Evolutionary conservation across 2,888 invertebrate species (phyloP), one percentile per base, ranked within the genome.

Genomic region (Torymus aiolomorphi): DNA sequence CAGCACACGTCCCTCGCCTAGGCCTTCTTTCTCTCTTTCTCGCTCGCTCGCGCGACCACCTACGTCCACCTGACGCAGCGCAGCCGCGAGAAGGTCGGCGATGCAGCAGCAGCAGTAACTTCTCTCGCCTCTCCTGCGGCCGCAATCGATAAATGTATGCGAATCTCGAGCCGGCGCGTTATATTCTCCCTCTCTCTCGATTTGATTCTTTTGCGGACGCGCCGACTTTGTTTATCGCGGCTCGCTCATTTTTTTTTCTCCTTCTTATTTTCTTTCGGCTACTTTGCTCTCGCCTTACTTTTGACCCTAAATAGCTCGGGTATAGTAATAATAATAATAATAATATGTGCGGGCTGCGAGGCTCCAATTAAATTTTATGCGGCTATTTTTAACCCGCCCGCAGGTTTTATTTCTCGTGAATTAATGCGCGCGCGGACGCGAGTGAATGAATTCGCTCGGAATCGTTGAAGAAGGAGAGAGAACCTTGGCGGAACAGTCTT

Each of bases 11-110:
- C 59, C 74, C 66, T 77, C 74, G 49, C 42, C 76, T 69, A 69
- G 76, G 14, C 76, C 42, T 42, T 69, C 49, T 42, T 18, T 61
- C 56, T 56, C 66, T 57, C 51, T 49, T 51, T 20, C 59, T 20
- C 57, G 42, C 54, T 24, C 18, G 62, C 52, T 54, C 56, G 56
- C n/a, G 31, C 73, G 74, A 74, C 76, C 83, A 80, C 78, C 80
- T 73, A 80, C 80, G 67, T 79, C 65, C 80, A 83, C 82, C 82
- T 83, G 81, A 82, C 79, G 57, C 82, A 78, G 57, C 69, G 24
- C 18, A 20, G 59, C 24, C 51, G 42, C n/a, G 49, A 31, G 49
- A 18, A 54, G 13, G 66, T 51, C 16, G 63, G 12, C 52, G 61
- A 42, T 31, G 18, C 75, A 78, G 71, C 31, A 10, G 42, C 42